A percentile compares a stretch with the other conserved stretches of the same genome.
Conservation (phyloP, 2,113 vertebrate species). For the Oplegnathus fasciatus region DNA sequence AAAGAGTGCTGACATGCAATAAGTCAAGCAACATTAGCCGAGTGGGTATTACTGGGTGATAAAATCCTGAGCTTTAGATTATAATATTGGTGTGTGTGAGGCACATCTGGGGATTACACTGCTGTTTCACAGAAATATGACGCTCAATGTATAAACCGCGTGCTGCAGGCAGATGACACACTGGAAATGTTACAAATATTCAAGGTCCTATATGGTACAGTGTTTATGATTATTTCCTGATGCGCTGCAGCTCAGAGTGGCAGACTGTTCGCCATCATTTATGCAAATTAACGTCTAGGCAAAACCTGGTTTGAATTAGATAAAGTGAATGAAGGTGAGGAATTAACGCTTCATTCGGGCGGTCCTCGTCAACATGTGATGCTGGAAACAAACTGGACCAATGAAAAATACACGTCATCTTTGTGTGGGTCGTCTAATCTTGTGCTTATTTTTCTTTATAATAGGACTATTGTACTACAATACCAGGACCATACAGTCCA, state of each 20-base stretch:
- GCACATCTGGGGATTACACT: conserved; percentile 60
- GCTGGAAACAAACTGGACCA: neutral
- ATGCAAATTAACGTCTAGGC: neutral
- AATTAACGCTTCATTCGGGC: neutral
- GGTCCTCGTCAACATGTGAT: neutral
- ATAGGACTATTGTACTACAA: neutral
- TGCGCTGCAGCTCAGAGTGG: neutral
- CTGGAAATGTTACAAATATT: neutral
- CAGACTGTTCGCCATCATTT: no score
- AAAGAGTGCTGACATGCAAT: conserved; percentile 25
- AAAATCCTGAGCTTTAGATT: conserved; percentile 69
- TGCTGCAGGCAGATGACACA: neutral
- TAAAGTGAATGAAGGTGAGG: neutral
- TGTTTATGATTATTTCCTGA: neutral
- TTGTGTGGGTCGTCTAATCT: neutral
- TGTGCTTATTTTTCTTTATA: neutral
- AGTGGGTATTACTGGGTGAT: conserved; percentile 66
- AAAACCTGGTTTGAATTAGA: neutral
- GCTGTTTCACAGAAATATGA: conserved; percentile 49
- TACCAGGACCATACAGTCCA: no score
- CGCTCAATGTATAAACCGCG: conserved; percentile 3
- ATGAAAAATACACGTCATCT: neutral
- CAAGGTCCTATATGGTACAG: no score
- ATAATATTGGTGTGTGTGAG: conserved; percentile 50
- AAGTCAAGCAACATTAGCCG: conserved; percentile 51